phyloP scores from a whole-genome alignment of 2,797 vertebrate genomes.

The Smutsia temminckii region DNA sequence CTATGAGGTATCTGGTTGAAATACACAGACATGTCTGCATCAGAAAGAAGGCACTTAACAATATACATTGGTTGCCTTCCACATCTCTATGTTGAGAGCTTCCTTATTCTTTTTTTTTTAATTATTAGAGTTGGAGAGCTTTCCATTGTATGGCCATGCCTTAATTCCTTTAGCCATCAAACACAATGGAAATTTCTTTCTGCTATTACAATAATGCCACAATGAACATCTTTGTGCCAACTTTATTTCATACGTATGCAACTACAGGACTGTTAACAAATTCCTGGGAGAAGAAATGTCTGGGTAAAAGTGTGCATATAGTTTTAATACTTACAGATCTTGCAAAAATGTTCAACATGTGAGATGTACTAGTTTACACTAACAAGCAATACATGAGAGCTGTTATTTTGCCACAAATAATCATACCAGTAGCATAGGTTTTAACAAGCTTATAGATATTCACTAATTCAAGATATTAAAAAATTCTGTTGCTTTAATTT shows the following conservation, averaged over 20 bases:
- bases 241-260: neutral
- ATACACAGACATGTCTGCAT: too few relatives aligned
- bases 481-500: neutral
- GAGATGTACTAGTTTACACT: neutral
- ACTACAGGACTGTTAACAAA: neutral
- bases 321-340: neutral
- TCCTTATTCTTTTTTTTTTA: neutral
- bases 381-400: neutral
- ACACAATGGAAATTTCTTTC: neutral
- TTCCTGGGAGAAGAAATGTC: neutral
- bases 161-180: neutral
- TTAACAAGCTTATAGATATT: neutral
- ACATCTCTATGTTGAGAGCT: neutral
- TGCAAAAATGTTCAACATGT: neutral
- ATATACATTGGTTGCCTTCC: neutral
- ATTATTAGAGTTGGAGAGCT: neutral
- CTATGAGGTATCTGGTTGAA: too few relatives aligned
- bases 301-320: neutral
- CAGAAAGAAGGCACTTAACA: neutral
- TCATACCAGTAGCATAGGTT: neutral
- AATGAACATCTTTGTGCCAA: neutral
- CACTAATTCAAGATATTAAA: neutral
- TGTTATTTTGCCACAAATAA: neutral
- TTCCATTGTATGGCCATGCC: neutral
- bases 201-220: neutral